Conservation (phyloP, 1,140 invertebrate genomes). For the Tyrophagus putrescentiae region DNA sequence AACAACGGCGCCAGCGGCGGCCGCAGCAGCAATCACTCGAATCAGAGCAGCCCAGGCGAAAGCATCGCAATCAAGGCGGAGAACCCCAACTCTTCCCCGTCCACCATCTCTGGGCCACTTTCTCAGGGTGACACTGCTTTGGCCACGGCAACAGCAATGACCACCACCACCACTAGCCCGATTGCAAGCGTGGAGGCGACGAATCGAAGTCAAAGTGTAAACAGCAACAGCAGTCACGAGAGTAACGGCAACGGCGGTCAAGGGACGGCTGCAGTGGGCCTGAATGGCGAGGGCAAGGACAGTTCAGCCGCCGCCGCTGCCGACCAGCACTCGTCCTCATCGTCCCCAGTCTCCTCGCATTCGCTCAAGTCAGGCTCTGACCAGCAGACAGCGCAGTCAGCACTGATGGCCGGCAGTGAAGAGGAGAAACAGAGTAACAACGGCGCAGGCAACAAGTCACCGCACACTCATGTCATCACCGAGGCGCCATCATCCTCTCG, state of each 20-base stretch:
- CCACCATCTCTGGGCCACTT: no score
- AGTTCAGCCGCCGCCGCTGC: no score
- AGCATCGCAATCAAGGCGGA: no score
- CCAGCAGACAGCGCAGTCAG: no score
- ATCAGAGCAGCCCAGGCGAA: not conserved
- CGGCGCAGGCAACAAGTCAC: slow-evolving; percentile 2
- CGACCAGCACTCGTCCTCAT: no score
- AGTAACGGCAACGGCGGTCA: not conserved
- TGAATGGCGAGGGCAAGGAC: no score
- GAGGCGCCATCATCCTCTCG: slow-evolving; percentile 8
- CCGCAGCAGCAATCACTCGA: not conserved
- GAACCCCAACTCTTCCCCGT: no score
- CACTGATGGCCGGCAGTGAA: no score
- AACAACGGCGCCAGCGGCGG: not conserved
- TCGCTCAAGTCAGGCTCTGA: not conserved
- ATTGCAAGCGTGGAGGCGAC: not conserved
- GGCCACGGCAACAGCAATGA: not conserved
- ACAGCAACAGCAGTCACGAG: not conserved
- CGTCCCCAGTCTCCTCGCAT: no score
- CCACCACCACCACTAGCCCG: not conserved
- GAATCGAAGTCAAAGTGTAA: slow-evolving; percentile 6
- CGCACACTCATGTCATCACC: slow-evolving; percentile 8
- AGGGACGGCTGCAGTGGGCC: not conserved
- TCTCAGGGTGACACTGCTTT: no score
- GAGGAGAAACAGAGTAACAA: no score